Evolutionary conservation across 2,113 vertebrate genomes (phyloP).

Genomic region (Vanacampus margaritifer): DNA sequence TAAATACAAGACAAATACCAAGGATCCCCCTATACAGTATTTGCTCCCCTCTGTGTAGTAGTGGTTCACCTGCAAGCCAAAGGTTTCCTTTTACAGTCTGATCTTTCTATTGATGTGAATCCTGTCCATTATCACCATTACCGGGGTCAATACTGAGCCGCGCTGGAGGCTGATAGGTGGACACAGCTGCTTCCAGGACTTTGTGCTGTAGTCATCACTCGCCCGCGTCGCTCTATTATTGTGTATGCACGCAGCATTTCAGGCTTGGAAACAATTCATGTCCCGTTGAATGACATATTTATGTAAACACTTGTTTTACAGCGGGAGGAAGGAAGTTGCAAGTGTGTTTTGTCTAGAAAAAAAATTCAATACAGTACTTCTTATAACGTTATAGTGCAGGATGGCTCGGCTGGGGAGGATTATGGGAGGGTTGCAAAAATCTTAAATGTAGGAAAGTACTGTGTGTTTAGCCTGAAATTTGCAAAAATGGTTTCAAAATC

Average conservation of each 20-base stretch:
- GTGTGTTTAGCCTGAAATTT: no score
- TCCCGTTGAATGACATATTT: conserved; percentile 26
- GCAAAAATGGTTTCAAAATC: no score
- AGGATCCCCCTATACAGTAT: neutral
- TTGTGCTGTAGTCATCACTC: conserved; percentile 45
- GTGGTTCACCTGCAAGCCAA: conserved; percentile 18
- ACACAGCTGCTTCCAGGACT: conserved; percentile 39
- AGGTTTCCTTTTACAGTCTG: conserved; percentile 57
- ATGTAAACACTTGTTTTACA: conserved; percentile 34
- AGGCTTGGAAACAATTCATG: conserved; percentile 4
- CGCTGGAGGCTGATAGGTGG: conserved; percentile 20
- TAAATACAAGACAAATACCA: no score
- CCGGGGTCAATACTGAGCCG: conserved; percentile 61
- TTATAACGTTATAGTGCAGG: neutral
- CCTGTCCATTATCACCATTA: conserved; percentile 70
- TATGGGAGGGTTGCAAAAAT: neutral
- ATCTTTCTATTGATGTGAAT: conserved; percentile 53
- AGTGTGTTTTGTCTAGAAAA: neutral
- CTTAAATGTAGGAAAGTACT: no score
- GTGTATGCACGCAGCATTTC: conserved; percentile 5
- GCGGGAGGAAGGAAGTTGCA: conserved; percentile 5
- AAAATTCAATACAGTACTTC: neutral
- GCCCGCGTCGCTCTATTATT: conserved; percentile 1
- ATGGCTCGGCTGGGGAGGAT: neutral
- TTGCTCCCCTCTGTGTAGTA: neutral